Conservation (phyloP, 2,113 vertebrate genomes). For the Peromyscus maniculatus region DNA sequence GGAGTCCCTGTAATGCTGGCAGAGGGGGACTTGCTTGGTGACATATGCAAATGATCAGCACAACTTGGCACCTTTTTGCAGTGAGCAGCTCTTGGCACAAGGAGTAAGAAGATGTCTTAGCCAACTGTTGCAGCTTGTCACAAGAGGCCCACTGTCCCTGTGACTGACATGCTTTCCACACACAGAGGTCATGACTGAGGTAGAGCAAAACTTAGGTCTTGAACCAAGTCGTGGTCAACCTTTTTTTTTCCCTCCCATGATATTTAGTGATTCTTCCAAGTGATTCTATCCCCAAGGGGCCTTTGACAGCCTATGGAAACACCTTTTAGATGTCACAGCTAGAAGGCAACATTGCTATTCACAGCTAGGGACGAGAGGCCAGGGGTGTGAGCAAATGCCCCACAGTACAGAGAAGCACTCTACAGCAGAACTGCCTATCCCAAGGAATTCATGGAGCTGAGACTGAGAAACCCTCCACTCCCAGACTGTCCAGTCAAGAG, state of each 20-base stretch:
- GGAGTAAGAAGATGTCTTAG: neutral
- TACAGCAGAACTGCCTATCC: rapidly evolving
- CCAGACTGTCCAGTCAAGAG: neutral
- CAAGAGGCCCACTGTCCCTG: too few relatives aligned
- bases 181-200: neutral
- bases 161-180: neutral
- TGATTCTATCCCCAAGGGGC: too few relatives aligned
- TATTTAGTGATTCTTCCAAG: neutral
- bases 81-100: neutral
- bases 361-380: neutral
- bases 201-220: neutral
- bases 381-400: neutral
- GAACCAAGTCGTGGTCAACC: too few relatives aligned
- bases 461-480: neutral
- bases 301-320: neutral
- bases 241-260: neutral
- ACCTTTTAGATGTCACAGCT: neutral
- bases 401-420: neutral
- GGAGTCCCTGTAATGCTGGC: neutral
- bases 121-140: too few relatives aligned
- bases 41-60: neutral
- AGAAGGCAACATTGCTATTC: neutral
- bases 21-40: neutral
- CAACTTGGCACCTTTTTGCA: neutral
- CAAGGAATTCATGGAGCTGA: rapidly evolving